A percentile compares a stretch with the other conserved stretches of the same genome.
Conservation (phyloP, 2,113 vertebrate species). For the Geococcyx californianus region DNA sequence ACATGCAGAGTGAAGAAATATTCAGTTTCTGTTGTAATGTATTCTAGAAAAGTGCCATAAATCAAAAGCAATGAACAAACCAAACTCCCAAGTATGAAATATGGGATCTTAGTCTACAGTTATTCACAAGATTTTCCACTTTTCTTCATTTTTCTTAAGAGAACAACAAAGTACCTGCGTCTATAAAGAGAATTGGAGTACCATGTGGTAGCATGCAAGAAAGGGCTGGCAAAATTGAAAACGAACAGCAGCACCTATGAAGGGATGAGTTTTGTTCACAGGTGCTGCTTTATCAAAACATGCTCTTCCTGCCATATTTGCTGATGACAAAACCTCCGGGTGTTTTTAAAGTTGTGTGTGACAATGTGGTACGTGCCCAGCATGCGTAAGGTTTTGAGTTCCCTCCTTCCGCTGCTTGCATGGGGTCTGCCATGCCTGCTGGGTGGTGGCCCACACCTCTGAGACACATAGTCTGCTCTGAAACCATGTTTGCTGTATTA, state of each 20-base stretch:
- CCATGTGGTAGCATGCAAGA: not conserved
- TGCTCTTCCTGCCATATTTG: not conserved
- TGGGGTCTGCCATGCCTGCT: not conserved
- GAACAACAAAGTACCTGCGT: not conserved
- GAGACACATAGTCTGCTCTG: not conserved
- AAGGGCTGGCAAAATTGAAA: not conserved
- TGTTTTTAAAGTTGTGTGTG: not conserved
- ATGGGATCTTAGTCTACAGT: not conserved
- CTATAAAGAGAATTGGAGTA: not conserved
- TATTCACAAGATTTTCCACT: not conserved
- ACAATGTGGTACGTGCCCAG: not conserved
- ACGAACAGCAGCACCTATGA: not conserved
- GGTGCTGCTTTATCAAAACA: not conserved
- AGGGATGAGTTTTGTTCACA: not conserved
- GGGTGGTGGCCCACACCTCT: not conserved
- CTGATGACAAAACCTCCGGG: accelerated
- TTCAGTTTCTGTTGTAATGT: not conserved
- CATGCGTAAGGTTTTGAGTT: not conserved
- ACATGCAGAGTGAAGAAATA: not conserved
- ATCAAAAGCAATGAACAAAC: not conserved
- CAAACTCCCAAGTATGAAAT: not conserved
- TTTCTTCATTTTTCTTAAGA: not conserved
- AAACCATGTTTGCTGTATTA: not conserved
- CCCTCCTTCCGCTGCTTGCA: not conserved
- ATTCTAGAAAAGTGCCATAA: not conserved